phyloP scores from a whole-genome alignment of 2,888 invertebrate species.

The Netelia fuscicornis region DNA sequence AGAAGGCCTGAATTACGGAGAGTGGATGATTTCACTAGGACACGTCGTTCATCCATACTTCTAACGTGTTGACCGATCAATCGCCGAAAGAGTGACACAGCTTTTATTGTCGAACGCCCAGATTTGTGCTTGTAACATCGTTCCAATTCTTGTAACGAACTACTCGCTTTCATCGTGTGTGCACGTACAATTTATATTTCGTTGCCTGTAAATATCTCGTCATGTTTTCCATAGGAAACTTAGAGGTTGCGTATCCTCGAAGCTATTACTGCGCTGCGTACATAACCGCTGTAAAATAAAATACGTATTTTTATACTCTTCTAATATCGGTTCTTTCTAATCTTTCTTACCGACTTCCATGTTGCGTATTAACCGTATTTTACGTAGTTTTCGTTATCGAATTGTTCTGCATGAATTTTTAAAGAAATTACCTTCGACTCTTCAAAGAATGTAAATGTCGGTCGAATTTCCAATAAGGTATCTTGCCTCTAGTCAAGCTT shows the following conservation, averaged over 20 bases:
- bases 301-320: slow-evolving; percentile 30
- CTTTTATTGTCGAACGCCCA: not conserved
- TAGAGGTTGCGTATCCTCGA: not conserved
- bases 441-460: not conserved
- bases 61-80: slow-evolving; percentile 52
- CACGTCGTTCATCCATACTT: slow-evolving; percentile 56
- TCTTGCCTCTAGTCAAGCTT: too few species aligned
- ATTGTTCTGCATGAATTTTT: not conserved
- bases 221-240: not conserved
- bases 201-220: not conserved
- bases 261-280: not conserved
- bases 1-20: slow-evolving; percentile 10
- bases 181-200: not conserved
- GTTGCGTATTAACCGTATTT: not conserved
- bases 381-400: not conserved
- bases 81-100: not conserved
- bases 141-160: not conserved
- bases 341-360: not conserved
- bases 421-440: not conserved
- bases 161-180: not conserved
- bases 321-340: slow-evolving; percentile 25
- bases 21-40: slow-evolving; percentile 38
- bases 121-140: not conserved
- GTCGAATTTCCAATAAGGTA: too few species aligned
- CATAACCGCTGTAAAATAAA: slow-evolving; percentile 22